A percentile compares a stretch with the other conserved stretches of the same genome.
phyloP scores from a whole-genome alignment of 2,113 vertebrate genomes.

The Ciconia stormi region DNA sequence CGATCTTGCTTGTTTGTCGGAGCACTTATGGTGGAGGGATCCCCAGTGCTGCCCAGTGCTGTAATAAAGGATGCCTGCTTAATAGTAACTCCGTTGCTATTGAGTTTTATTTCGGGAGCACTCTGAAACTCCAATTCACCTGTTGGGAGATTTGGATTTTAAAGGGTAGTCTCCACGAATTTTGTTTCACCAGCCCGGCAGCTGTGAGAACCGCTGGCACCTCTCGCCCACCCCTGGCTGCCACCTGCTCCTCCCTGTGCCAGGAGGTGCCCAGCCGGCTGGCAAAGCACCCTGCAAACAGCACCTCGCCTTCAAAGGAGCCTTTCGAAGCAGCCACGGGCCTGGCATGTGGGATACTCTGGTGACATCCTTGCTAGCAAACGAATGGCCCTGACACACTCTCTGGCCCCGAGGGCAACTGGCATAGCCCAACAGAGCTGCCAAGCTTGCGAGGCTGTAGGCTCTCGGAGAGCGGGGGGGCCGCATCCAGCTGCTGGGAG shows the following conservation, averaged over 20 bases:
- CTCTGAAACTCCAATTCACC: no score
- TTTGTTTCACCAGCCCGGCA: no score
- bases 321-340: background rate
- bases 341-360: background rate
- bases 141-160: no score
- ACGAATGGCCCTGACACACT: accelerated
- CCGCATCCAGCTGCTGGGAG: background rate
- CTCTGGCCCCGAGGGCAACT: background rate
- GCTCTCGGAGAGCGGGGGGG: background rate
- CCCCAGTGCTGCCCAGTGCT: no score
- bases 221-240: background rate
- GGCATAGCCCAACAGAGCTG: background rate
- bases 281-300: background rate
- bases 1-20: no score
- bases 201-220: accelerated
- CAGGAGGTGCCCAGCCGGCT: background rate
- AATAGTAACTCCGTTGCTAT: no score
- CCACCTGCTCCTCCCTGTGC: accelerated
- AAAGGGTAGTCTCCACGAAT: no score
- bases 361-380: background rate
- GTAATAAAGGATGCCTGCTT: no score
- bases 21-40: no score
- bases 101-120: no score
- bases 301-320: background rate
- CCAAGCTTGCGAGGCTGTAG: background rate